Evolutionary conservation across 2,888 invertebrate genomes (phyloP).

Genomic region (Sclerodermus sp.): DNA sequence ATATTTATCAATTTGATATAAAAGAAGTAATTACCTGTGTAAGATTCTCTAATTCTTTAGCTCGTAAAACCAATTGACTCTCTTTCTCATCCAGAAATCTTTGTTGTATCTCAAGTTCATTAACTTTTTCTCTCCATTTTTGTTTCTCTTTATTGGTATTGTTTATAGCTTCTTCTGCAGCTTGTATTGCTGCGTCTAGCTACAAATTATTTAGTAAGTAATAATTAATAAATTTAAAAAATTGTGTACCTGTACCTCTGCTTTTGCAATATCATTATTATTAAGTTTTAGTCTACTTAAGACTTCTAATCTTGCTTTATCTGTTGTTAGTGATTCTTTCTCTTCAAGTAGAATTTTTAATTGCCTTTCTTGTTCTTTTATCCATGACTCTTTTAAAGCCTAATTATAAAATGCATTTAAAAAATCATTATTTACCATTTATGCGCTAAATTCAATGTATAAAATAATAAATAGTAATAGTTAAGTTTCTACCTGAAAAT

Average conservation of each 20-base stretch:
- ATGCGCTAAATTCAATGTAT: too few relatives aligned
- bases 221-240: not conserved
- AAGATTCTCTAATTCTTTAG: conserved; percentile 48
- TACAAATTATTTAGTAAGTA: conserved; percentile 18
- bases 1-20: not conserved
- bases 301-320: conserved; percentile 45
- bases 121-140: conserved; percentile 46
- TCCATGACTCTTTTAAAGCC: conserved; percentile 45
- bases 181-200: conserved; percentile 45
- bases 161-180: conserved; percentile 41
- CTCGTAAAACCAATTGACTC: conserved; percentile 38
- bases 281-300: conserved; percentile 39
- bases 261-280: conserved; percentile 37
- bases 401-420: conserved; percentile 12
- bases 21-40: conserved; percentile 45
- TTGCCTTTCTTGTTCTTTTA: conserved; percentile 45
- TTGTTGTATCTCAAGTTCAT: conserved; percentile 35
- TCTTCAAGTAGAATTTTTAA: conserved; percentile 40
- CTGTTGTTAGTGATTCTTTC: conserved; percentile 38
- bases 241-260: conserved; percentile 35
- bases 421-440: conserved; percentile 11
- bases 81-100: conserved; percentile 40
- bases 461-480: not conserved
- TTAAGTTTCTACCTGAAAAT: conserved; percentile 35
- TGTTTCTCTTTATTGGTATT: conserved; percentile 40